A percentile compares a stretch with the other conserved stretches of the same genome.
phyloP scores from a whole-genome alignment of 2,888 invertebrate genomes.

The Podabrus alpinus region DNA sequence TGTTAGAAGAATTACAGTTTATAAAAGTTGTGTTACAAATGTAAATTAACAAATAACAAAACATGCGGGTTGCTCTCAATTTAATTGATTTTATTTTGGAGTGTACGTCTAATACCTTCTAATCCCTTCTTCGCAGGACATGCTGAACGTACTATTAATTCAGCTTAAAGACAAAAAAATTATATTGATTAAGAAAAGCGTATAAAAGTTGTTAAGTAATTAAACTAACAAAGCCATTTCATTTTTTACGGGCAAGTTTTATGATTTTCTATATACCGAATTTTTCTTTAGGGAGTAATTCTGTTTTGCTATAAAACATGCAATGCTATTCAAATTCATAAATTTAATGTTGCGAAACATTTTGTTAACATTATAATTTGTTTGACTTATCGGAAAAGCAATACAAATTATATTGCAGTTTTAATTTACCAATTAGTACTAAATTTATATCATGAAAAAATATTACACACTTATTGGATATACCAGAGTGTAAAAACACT shows the following conservation, averaged over 20 bases:
- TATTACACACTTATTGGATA: not conserved
- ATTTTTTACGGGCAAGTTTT: slow-evolving; percentile 35
- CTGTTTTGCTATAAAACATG: slow-evolving; percentile 17
- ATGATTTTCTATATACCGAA: slow-evolving; percentile 26
- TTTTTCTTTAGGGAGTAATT: slow-evolving; percentile 17
- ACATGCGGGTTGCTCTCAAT: not conserved
- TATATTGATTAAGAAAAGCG: slow-evolving; percentile 38
- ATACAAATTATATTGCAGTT: not conserved
- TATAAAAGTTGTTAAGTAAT: slow-evolving; percentile 40
- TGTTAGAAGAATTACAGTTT: not conserved
- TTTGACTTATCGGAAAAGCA: not conserved
- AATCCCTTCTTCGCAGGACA: slow-evolving; percentile 34
- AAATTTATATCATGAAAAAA: not conserved
- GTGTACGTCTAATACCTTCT: slow-evolving; percentile 32
- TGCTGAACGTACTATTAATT: slow-evolving; percentile 39
- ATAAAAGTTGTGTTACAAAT: not conserved
- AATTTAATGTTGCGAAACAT: not conserved
- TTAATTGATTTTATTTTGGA: slow-evolving; percentile 11
- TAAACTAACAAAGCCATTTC: slow-evolving; percentile 40
- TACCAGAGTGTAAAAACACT: not conserved
- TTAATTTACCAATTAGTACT: not conserved
- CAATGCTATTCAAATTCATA: slow-evolving; percentile 19
- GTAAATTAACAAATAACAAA: not conserved
- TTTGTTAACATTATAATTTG: not conserved
- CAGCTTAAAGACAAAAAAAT: slow-evolving; percentile 33